phyloP scores from a whole-genome alignment of 37 sponge, comb jelly and placozoan genomes.

The Ephydatia muelleri region DNA sequence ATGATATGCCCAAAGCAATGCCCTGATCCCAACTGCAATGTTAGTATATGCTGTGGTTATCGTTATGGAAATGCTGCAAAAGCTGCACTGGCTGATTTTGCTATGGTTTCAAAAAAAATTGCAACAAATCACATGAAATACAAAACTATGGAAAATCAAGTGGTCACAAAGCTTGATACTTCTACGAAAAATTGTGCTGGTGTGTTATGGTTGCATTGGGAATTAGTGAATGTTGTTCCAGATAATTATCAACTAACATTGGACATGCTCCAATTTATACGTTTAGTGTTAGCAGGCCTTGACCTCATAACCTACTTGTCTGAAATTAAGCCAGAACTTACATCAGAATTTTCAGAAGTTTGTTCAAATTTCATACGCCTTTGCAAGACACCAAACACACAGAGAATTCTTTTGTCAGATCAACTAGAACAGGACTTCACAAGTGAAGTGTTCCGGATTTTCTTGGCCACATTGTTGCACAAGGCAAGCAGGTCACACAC shows the following conservation, averaged over 20 bases:
- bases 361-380: neutral
- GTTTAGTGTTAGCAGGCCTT: neutral
- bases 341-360: neutral
- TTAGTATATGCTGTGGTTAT: neutral
- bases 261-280: neutral
- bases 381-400: neutral
- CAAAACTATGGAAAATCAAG: neutral
- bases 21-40: conserved; percentile 17
- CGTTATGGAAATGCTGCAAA: conserved; percentile 53
- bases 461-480: neutral
- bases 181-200: too few species aligned
- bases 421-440: neutral
- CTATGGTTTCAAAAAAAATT: neutral
- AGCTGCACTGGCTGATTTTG: conserved; percentile 3
- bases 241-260: neutral
- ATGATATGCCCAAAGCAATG: conserved; percentile 34
- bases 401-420: neutral
- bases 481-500: neutral
- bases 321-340: neutral
- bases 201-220: too few species aligned
- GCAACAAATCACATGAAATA: neutral
- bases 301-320: neutral
- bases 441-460: neutral
- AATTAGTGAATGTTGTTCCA: too few species aligned
- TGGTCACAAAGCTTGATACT: neutral